phyloP scores from a whole-genome alignment of 2,113 vertebrate genomes.

The Xiphophorus couchianus region DNA sequence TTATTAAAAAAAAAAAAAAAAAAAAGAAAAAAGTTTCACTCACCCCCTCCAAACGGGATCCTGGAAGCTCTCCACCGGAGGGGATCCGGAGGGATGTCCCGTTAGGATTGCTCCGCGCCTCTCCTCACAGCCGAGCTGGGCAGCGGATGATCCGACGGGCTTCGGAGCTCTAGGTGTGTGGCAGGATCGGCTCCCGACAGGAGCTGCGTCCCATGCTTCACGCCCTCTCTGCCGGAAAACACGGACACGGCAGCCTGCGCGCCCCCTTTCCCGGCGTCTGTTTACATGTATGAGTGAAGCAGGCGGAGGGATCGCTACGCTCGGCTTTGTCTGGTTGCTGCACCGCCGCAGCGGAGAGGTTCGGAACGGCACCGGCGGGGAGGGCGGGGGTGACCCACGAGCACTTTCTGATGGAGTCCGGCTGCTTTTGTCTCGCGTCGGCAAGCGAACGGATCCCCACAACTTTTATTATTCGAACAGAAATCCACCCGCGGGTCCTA shows the following conservation, averaged over 20 bases:
- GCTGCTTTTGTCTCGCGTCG: slow-evolving; percentile 26
- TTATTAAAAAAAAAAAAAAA: not conserved
- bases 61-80: not conserved
- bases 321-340: slow-evolving; percentile 26
- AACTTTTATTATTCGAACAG: slow-evolving; percentile 69
- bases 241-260: slow-evolving; percentile 16
- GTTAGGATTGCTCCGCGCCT: slow-evolving; percentile 32
- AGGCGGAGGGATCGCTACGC: not conserved
- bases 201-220: slow-evolving; percentile 62
- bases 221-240: slow-evolving; percentile 66
- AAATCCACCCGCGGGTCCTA: slow-evolving; percentile 66
- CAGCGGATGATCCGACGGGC: not conserved
- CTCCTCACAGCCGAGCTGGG: no score
- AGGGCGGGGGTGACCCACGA: not conserved
- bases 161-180: not conserved
- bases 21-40: slow-evolving; percentile 69
- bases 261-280: not conserved
- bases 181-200: slow-evolving; percentile 43
- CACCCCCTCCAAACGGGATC: slow-evolving; percentile 59
- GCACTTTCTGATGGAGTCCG: slow-evolving; percentile 23
- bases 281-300: not conserved
- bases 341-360: slow-evolving; percentile 21
- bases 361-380: not conserved
- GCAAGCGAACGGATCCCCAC: slow-evolving; percentile 24
- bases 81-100: slow-evolving; percentile 49